phyloP scores from a whole-genome alignment of 1,140 invertebrate genomes.

The Euura saliciscinereae region DNA sequence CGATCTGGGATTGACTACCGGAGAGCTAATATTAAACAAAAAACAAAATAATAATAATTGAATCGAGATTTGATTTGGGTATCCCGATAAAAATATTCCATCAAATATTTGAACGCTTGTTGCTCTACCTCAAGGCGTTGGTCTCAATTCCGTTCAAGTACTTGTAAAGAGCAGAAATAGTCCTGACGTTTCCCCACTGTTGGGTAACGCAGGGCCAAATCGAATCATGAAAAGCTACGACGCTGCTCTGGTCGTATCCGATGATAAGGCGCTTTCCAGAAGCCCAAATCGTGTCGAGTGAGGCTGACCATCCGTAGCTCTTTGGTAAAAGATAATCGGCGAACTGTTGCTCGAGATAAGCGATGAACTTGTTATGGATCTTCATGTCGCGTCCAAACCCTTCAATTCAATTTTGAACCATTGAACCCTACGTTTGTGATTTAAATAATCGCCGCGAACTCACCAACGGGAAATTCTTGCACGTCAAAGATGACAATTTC shows the following conservation, averaged over 20 bases:
- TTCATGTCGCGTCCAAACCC: conserved; percentile 52
- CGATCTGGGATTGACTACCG: conserved; percentile 53
- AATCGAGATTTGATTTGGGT: neutral
- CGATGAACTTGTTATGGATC: conserved; percentile 59
- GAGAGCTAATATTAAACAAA: neutral
- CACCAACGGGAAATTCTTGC: conserved; percentile 67
- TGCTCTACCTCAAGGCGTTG: conserved; percentile 13
- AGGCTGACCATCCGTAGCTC: conserved; percentile 55
- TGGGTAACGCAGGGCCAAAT: conserved; percentile 61
- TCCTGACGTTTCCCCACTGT: conserved; percentile 67
- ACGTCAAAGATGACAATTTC: conserved; percentile 71
- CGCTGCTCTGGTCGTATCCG: conserved; percentile 60
- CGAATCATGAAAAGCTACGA: conserved; percentile 37
- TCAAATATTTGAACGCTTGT: neutral
- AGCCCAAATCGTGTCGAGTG: conserved; percentile 61
- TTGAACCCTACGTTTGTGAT: conserved; percentile 16
- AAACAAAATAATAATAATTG: too few species aligned
- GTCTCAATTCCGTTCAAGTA: conserved; percentile 53
- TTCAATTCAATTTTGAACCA: conserved; percentile 22
- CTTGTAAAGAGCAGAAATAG: conserved; percentile 54
- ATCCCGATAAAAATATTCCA: neutral
- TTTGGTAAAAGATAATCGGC: conserved; percentile 56
- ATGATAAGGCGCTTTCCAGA: conserved; percentile 62
- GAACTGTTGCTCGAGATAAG: conserved; percentile 59
- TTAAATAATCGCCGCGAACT: conserved; percentile 21